Percentiles rank a stretch among this genome's conserved stretches.
These are phyloP conservation scores for Campopleginae sp. DNA, from an alignment of 2,888 invertebrate genomes.

Conservation along the genomic window DNA sequence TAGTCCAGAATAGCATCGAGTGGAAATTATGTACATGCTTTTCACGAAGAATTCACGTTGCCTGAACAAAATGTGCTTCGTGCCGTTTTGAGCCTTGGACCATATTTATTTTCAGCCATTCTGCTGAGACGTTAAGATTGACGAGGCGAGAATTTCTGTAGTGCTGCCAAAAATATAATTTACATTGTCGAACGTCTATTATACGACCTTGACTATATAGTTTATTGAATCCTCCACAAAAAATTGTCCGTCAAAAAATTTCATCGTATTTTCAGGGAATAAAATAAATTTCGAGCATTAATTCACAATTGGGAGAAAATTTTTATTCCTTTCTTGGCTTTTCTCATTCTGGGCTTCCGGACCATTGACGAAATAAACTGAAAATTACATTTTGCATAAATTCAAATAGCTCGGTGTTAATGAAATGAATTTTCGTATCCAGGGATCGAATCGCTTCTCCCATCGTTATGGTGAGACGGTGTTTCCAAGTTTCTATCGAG, in stretches of 20 bases:
- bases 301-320: not conserved
- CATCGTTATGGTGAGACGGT: not conserved
- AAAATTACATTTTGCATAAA: not conserved
- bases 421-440: not conserved
- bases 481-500: not conserved
- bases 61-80: conserved; percentile 6
- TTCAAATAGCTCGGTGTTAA: not conserved
- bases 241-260: not conserved
- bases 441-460: not conserved
- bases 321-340: not conserved
- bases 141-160: not conserved
- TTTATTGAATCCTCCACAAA: not conserved
- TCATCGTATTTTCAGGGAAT: not conserved
- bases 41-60: not conserved
- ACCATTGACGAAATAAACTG: not conserved
- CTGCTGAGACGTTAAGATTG: not conserved
- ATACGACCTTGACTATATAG: not conserved
- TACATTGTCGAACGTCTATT: not conserved
- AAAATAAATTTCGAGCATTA: not conserved
- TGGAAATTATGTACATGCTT: not conserved
- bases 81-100: not conserved
- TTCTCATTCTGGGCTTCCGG: not conserved
- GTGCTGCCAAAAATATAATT: not conserved
- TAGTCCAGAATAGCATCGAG: not conserved
- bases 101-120: not conserved